Base-by-base conservation (phyloP, 2,113 vertebrate genomes). In the Nerophis lumbriciformis region DNA sequence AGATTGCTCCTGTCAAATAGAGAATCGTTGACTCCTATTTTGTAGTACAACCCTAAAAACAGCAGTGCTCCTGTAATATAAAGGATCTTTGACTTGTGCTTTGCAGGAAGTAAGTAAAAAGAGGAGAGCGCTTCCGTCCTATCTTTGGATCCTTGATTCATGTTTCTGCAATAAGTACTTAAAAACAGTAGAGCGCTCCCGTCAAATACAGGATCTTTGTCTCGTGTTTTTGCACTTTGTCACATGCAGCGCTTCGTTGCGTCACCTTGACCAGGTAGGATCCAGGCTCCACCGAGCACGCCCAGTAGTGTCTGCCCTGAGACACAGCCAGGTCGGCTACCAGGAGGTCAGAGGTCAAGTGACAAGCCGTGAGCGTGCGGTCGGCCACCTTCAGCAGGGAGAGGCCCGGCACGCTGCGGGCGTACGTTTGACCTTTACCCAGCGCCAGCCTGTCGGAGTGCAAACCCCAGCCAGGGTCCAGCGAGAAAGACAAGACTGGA, bases 281-380 rank as follows among this genome's bases (percentile, higher is more conserved):
- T 16, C 93, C 93, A 15, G 96, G 95, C 71, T 98, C 95, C 72
- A 99, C 94, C 0, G 93, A 94, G 71, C 95, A 98, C 36, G 94
- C 95, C 96, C 96, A 99, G 89, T 98, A 99, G 88, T 94, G 96
- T 76, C 91, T 90, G 66, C 96, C 96, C 68, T 98, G 92, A 8
- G 92, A 93, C 83, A 99, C 85, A 8, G 95, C 92, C 86, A 97
- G 82, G 0, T 90, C 89, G 0, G 4, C 95, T 89, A 7, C 95
- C 89, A 68, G 93, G 82, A 99, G 88, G 71, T 99, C 96, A 45
- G 95, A 93, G 7, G 94, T 95, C 77, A 99, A 87, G 76, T 98
- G 93, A 69, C 95, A 99, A 53, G 95, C 94, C 0, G 94, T 97
- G 83, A 98, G 92, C 1, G 94, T 82, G 37, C 94, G 93, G 82